A percentile compares a stretch with the other conserved stretches of the same genome.
phyloP scores from a whole-genome alignment of 2,888 invertebrate species.

The Punctoribates punctum region DNA sequence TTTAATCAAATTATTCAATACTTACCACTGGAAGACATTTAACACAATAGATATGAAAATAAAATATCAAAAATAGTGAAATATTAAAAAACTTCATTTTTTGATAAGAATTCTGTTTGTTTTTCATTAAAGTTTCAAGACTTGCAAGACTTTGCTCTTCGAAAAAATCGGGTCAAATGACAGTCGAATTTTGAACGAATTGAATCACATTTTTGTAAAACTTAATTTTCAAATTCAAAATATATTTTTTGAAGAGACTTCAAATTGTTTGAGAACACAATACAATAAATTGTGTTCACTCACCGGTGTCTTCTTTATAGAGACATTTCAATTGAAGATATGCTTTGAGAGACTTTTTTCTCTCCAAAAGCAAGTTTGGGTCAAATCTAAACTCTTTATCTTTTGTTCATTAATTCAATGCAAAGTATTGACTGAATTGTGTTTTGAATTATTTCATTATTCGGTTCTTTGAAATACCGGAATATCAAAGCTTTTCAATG shows the following conservation, averaged over 20 bases:
- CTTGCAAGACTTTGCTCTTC: too few species aligned
- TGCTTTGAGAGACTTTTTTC: not conserved
- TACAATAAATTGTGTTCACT: not conserved
- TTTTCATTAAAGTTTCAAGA: not conserved
- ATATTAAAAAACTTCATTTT: not conserved
- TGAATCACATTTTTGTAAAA: too few species aligned
- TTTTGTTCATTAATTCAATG: too few species aligned
- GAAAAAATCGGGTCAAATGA: too few species aligned
- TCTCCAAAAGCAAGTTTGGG: too few species aligned
- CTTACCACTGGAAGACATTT: slow-evolving; percentile 30
- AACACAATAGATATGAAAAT: not conserved
- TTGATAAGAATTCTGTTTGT: not conserved
- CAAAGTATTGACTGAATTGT: too few species aligned
- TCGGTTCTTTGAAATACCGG: too few species aligned
- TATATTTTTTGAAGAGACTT: not conserved
- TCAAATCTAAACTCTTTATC: too few species aligned
- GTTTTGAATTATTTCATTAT: too few species aligned
- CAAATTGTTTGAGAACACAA: not conserved
- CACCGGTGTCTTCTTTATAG: not conserved
- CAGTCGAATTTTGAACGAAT: too few species aligned
- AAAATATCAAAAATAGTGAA: not conserved
- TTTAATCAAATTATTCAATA: not conserved
- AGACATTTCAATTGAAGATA: not conserved
- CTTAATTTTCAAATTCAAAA: too few species aligned
- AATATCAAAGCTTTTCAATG: too few species aligned